Percentiles rank a stretch among this genome's conserved stretches.
Evolutionary conservation across 1,140 invertebrate species (phyloP).

Genomic region (Zaprionus gabonicus): DNA sequence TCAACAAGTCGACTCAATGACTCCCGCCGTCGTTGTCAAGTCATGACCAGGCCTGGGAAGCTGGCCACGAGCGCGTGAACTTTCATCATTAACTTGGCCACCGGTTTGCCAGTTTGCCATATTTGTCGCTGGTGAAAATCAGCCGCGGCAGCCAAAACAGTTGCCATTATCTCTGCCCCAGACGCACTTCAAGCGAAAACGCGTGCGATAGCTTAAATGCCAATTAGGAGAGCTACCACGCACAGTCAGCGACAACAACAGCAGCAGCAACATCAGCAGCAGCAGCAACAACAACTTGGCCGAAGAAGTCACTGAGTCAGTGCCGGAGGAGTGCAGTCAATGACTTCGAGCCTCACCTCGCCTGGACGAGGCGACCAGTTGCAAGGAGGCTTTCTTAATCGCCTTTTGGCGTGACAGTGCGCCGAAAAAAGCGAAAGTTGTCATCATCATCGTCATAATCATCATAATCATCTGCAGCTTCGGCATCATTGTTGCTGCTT

Average conservation of each 20-base stretch:
- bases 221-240: constrained; percentile 54
- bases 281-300: neutral
- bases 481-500: neutral
- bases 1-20: neutral
- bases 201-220: constrained; percentile 41
- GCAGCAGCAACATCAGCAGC: neutral
- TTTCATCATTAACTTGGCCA: constrained; percentile 45
- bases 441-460: constrained; percentile 20
- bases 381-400: constrained; percentile 60
- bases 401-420: constrained; percentile 56
- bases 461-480: neutral
- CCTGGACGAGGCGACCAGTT: constrained; percentile 57
- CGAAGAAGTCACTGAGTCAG: constrained; percentile 56
- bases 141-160: constrained; percentile 18
- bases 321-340: constrained; percentile 47
- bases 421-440: constrained; percentile 71
- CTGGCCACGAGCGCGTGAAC: constrained; percentile 30
- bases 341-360: constrained; percentile 36
- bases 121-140: constrained; percentile 49
- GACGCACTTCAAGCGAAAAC: constrained; percentile 24
- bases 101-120: constrained; percentile 38
- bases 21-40: neutral
- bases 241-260: neutral
- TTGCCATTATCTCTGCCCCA: constrained; percentile 12
- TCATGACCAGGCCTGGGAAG: constrained; percentile 19